Conservation (phyloP, 2,797 vertebrate genomes). For the Hephaestus fuliginosus region DNA sequence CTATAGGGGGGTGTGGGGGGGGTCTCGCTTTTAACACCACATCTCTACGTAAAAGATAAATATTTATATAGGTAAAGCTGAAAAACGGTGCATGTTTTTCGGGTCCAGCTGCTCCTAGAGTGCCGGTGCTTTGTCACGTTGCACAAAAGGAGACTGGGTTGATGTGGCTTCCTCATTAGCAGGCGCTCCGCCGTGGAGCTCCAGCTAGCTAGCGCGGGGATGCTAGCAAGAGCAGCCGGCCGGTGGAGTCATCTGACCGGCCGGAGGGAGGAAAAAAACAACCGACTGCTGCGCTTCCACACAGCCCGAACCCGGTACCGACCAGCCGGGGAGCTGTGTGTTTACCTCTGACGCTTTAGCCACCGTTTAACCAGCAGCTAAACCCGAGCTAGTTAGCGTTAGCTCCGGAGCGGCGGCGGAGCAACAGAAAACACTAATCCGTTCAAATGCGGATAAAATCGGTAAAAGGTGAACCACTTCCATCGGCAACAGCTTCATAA, state of each 20-base stretch:
- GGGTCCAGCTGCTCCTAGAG: neutral
- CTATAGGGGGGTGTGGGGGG: too few species aligned
- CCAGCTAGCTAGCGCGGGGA: slow-evolving; percentile 67
- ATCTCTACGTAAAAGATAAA: neutral
- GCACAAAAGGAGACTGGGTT: slow-evolving; percentile 63
- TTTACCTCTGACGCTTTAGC: neutral
- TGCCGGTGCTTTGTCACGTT: slow-evolving; percentile 63
- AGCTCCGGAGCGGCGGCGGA: slow-evolving; percentile 65
- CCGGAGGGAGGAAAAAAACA: neutral
- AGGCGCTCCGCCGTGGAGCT: slow-evolving; percentile 61
- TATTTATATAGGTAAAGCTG: neutral
- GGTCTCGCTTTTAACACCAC: neutral
- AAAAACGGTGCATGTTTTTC: neutral
- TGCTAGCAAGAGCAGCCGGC: slow-evolving; percentile 41
- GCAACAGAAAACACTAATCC: slow-evolving; percentile 60
- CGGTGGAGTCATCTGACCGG: neutral
- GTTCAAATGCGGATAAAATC: slow-evolving; percentile 49
- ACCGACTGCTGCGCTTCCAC: accelerated
- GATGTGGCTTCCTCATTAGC: slow-evolving; percentile 77
- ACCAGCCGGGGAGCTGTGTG: accelerated
- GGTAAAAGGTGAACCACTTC: neutral
- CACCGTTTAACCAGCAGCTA: slow-evolving; percentile 30
- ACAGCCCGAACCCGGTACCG: neutral
- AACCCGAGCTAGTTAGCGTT: slow-evolving; percentile 71
- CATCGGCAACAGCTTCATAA: neutral